Evolutionary conservation across 2,797 vertebrate species (phyloP).

Genomic region (Phrynocephalus guinanensis): DNA sequence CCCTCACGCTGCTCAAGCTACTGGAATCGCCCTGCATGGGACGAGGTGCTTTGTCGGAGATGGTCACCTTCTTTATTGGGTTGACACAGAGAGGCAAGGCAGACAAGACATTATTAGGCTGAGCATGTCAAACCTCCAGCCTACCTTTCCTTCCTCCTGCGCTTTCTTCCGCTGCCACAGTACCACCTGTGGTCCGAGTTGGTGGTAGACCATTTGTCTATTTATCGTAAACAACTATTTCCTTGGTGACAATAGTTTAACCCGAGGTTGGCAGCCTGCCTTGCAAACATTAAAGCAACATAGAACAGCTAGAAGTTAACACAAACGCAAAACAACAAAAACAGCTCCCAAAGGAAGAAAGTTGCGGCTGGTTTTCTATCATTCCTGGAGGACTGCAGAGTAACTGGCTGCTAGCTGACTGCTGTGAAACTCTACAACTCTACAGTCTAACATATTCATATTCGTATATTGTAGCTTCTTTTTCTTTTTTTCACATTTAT

Average conservation of each 20-base stretch:
- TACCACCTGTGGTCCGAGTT: background rate
- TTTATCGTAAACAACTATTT: background rate
- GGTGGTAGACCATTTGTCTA: background rate
- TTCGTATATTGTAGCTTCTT: no score
- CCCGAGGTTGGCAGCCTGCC: background rate
- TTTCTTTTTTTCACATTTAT: no score
- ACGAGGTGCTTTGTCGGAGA: background rate
- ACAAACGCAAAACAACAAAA: background rate
- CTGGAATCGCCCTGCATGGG: background rate
- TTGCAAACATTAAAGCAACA: background rate
- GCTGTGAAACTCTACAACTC: no score
- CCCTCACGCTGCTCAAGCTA: constrained; percentile 5
- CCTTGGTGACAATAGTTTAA: background rate
- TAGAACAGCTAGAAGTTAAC: background rate
- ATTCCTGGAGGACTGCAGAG: no score
- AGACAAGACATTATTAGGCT: constrained; percentile 11
- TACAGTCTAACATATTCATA: no score
- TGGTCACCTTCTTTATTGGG: constrained; percentile 22
- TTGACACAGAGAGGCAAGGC: constrained; percentile 21
- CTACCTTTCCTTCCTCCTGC: background rate
- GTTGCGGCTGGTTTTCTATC: background rate
- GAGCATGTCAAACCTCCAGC: background rate
- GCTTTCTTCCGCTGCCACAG: constrained; percentile 9
- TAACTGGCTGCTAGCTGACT: no score
- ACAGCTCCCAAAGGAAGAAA: background rate